Conservation (phyloP, 2,797 vertebrate species). For the Salarias fasciatus region DNA sequence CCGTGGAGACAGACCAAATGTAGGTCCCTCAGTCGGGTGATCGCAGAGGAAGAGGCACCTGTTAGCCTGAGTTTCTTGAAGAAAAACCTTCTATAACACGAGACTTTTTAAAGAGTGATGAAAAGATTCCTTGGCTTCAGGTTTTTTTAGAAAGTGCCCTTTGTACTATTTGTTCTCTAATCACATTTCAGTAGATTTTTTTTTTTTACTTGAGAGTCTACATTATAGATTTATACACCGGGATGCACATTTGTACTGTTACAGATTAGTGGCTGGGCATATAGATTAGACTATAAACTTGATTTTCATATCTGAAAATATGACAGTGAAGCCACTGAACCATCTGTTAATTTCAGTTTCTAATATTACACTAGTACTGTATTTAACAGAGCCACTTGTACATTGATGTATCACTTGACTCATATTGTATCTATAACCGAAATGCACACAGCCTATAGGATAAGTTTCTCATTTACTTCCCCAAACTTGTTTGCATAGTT, state of each 20-base stretch:
- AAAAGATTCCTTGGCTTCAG: slow-evolving; percentile 33
- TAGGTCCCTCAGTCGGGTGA: slow-evolving; percentile 28
- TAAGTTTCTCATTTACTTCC: slow-evolving; percentile 67
- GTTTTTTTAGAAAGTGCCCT: slow-evolving; percentile 19
- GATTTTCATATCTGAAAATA: slow-evolving; percentile 30
- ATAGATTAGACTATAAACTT: slow-evolving; percentile 10
- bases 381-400: slow-evolving; percentile 38
- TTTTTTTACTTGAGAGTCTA: slow-evolving; percentile 10
- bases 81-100: slow-evolving; percentile 35
- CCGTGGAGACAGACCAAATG: slow-evolving; percentile 37
- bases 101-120: slow-evolving; percentile 29
- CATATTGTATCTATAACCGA: slow-evolving; percentile 43
- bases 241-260: slow-evolving; percentile 33
- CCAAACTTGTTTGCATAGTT: slow-evolving; percentile 29
- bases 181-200: slow-evolving; percentile 40
- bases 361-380: slow-evolving; percentile 51
- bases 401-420: slow-evolving; percentile 27
- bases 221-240: slow-evolving; percentile 15
- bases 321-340: slow-evolving; percentile 27
- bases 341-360: slow-evolving; percentile 25
- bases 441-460: slow-evolving; percentile 52
- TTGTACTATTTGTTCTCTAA: slow-evolving; percentile 34
- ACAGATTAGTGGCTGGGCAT: slow-evolving; percentile 20
- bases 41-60: slow-evolving; percentile 41
- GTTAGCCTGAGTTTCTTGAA: slow-evolving; percentile 51